Conservation (phyloP, 64 coral and sea anemone genomes). For the Montipora efflorescens region DNA sequence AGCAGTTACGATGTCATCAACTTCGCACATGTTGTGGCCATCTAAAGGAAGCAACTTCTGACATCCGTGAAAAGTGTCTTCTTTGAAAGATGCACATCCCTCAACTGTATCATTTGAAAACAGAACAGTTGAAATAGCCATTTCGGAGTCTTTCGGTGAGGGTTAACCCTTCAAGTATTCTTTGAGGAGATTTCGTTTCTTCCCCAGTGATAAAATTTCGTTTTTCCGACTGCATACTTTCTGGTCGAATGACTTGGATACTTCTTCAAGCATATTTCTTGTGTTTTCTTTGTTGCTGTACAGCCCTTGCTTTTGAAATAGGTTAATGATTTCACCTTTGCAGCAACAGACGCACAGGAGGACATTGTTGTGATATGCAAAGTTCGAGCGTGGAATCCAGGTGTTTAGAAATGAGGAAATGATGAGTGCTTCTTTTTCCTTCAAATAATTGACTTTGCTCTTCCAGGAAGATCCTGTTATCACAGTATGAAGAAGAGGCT, state of each 20-base stretch:
- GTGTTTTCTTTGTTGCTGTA: slow-evolving; percentile 12
- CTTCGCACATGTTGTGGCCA: neutral
- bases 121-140: neutral
- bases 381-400: slow-evolving; percentile 54
- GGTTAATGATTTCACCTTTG: slow-evolving; percentile 41
- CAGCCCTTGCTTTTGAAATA: slow-evolving; percentile 49
- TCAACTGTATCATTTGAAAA: neutral
- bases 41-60: neutral
- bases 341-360: slow-evolving; percentile 24
- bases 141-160: neutral
- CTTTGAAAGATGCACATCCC: neutral
- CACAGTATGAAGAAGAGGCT: neutral
- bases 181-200: slow-evolving; percentile 2
- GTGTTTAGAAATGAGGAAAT: slow-evolving; percentile 58
- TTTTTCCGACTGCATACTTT: slow-evolving; percentile 33
- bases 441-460: neutral
- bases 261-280: slow-evolving; percentile 10
- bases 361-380: slow-evolving; percentile 27
- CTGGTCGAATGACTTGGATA: slow-evolving; percentile 7
- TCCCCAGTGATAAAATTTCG: slow-evolving; percentile 17
- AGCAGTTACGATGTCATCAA: too few species aligned
- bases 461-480: slow-evolving; percentile 19
- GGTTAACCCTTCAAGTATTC: neutral
- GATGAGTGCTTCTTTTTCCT: slow-evolving; percentile 39
- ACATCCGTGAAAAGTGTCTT: neutral